Percentiles rank a stretch among this genome's conserved stretches.
Evolutionary conservation across 2,888 invertebrate species (phyloP).

Genomic region (Allygus modestus): DNA sequence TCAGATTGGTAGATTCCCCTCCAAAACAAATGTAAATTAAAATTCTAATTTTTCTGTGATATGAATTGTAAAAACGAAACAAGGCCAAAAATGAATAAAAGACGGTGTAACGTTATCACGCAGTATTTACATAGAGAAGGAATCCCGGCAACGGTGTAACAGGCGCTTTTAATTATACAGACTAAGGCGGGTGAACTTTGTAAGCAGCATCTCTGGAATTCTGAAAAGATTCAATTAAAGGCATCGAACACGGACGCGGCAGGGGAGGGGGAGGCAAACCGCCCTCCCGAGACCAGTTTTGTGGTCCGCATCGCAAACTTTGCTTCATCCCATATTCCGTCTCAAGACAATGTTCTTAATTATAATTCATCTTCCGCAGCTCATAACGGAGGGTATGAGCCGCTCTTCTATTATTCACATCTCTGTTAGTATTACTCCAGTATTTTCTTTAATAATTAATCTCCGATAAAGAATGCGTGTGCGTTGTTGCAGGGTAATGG

Average conservation of each 20-base stretch:
- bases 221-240: conserved; percentile 69
- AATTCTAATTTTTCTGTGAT: no score
- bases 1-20: no score
- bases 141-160: conserved; percentile 48
- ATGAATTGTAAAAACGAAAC: neutral
- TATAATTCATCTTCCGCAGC: conserved; percentile 63
- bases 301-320: conserved; percentile 63
- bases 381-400: conserved; percentile 44
- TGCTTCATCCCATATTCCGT: conserved; percentile 64
- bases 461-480: conserved; percentile 4
- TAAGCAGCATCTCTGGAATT: conserved; percentile 61
- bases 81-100: neutral
- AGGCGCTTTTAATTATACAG: conserved; percentile 56
- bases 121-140: conserved; percentile 53
- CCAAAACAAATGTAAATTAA: no score
- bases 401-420: conserved; percentile 43
- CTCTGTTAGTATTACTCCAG: conserved; percentile 35
- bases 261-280: conserved; percentile 60
- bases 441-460: conserved; percentile 41
- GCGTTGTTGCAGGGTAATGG: neutral
- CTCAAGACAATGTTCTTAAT: conserved; percentile 66
- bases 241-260: conserved; percentile 62
- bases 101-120: conserved; percentile 6
- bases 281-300: conserved; percentile 64
- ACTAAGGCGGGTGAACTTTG: conserved; percentile 57